Base-by-base conservation (phyloP, 1,140 invertebrate species). In the Amphibalanus amphitrite region DNA sequence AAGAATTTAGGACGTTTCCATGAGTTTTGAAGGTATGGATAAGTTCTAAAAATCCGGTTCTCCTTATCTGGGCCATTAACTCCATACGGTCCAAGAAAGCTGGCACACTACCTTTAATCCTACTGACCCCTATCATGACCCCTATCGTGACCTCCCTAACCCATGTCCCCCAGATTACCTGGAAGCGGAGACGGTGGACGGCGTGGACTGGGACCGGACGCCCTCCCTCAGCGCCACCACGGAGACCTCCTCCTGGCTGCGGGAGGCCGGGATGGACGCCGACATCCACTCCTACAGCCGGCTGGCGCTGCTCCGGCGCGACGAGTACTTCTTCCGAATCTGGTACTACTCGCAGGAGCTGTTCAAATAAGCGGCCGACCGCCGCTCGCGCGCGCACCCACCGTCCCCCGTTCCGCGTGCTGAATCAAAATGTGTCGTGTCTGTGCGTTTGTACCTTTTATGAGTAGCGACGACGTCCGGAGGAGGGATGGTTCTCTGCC, bases 301-400 rank as follows among this genome's bases (percentile, higher is more conserved):
- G 73, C 88, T 89, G 65, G 88, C 88, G 70, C 82, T 95, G 26
- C 82, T 93, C 17, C 84, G 90, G 73, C 85, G 88, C 77, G 91
- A 93, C 78, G 93, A 95, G 82, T 95, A 95, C 82, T 95, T 95
- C 87, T 95, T 95, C 86, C 85, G 90, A 73, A 90, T 95, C 80
- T 93, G 90, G 90, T 88, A 75, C 80, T 90, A 91, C 76, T 89
- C 90, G 70, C 88, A 88, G 75, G 86, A 90, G 79, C 82, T 92
- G 64, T 92, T 92, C 81, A 86, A 89, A 81, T 88, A 85, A 84
- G 71, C 29, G 69, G 71, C 67, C 29, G 69, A 59, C 29, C 28
- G 65, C 28, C 73, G 47, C 33, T 40, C 26, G 64, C 69, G 47
- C 38, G 30, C 71, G 65, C 38, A 72, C 29, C 67, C 64, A 70